Base-by-base conservation (phyloP, 2,888 invertebrate genomes). In the Pyrochroa serraticornis region DNA sequence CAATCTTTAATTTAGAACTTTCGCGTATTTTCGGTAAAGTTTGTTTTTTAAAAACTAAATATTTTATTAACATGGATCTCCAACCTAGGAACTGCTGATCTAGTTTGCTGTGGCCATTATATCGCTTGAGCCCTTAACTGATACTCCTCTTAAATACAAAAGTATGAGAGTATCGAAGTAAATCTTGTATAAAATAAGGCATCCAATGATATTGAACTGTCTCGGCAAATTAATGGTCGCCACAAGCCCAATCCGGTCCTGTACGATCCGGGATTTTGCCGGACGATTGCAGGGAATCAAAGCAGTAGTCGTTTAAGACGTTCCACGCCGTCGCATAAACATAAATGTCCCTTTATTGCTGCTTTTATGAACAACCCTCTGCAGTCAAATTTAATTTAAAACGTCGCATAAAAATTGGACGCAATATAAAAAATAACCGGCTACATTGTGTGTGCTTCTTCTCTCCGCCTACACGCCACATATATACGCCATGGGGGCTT, bases 351-450 rank as follows among this genome's bases (percentile, higher is more conserved):
- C 73, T 74, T 58, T 74, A 74, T 73, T 71, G 71, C 73, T 62
- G 64, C 68, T 71, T 73, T 74, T 73, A 74, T 71, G 72, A 71
- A 73, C 74, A 71, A 69, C 72, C 72, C 74, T 74, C 71, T 67
- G 70, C 71, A 74, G 73, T 73, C 73, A 71, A 73, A 74, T 75
- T 75, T 74, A 75, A 74, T 75, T 75, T 73, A 74, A 73, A 73
- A 73, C 66, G 72, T 71, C 72, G 69, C 74, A 73, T 73, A 72
- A 73, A 74, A 74, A 75, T 75, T 69, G 73, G 69, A 69, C 49
- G 63, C 47, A 44, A 55, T 56, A 66, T 65, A 67, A 68, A 66
- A 68, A 66, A 68, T 65, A 59, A 62, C 63, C 52, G 59, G 50
- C 56, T 62, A 60, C 61, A 63, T 62, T 62, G 63, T 65, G 56